phyloP scores from a whole-genome alignment of 2,113 vertebrate species.

The Gavia stellata region DNA sequence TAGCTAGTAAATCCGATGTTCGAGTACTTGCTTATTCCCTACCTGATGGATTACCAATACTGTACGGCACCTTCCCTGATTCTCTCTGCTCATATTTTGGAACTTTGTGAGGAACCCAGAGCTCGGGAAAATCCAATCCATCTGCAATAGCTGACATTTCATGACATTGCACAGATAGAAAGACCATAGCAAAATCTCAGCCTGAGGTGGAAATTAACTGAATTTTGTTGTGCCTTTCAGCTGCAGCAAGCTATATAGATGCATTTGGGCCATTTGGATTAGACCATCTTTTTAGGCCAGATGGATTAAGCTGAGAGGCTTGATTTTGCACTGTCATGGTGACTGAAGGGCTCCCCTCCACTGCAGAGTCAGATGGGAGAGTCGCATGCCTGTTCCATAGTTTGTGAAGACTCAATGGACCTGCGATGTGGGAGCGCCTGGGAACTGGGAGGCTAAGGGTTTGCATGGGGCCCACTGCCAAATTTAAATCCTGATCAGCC shows the following conservation, averaged over 20 bases:
- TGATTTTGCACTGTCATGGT: not conserved
- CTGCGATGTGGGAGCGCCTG: not conserved
- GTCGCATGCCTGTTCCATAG: accelerated
- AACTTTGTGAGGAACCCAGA: not conserved
- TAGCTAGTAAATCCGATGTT: not conserved
- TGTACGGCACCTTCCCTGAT: not conserved
- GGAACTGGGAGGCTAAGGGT: not conserved
- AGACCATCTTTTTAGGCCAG: not conserved
- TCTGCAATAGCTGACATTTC: not conserved
- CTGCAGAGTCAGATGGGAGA: not conserved
- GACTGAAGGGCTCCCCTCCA: not conserved
- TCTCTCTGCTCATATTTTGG: not conserved
- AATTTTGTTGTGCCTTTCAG: not conserved
- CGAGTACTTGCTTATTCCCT: not conserved
- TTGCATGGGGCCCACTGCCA: not conserved
- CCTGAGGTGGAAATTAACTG: not conserved
- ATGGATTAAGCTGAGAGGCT: not conserved
- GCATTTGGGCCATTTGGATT: not conserved
- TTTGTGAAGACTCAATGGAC: not conserved
- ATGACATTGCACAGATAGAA: not conserved
- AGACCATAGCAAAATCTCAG: not conserved
- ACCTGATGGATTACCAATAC: not conserved
- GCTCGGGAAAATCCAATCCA: not conserved
- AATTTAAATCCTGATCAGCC: not conserved
- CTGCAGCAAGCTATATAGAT: not conserved